phyloP scores from a whole-genome alignment of 2,888 invertebrate genomes.

The Caenorhabditis imperialis region DNA sequence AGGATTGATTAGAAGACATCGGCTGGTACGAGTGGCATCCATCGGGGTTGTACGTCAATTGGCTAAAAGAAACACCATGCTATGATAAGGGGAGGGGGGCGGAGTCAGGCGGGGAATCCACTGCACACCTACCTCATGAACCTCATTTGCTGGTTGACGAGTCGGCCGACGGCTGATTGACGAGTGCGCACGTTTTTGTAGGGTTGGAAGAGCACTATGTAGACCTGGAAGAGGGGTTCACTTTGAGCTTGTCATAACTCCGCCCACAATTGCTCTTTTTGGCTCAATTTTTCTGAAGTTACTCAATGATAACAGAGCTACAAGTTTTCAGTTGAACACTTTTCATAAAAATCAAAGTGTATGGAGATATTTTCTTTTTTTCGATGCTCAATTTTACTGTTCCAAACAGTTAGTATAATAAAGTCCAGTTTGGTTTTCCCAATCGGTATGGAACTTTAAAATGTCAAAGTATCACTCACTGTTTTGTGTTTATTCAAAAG shows the following conservation, averaged over 20 bases:
- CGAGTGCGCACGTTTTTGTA: slow-evolving; percentile 85
- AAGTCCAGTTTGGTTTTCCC: no score
- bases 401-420: no score
- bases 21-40: slow-evolving; percentile 62
- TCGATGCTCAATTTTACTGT: no score
- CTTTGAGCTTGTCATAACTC: background rate
- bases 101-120: slow-evolving; percentile 2
- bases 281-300: no score
- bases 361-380: no score
- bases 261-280: no score
- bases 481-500: no score
- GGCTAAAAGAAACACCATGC: slow-evolving; percentile 57
- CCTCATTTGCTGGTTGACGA: slow-evolving; percentile 78
- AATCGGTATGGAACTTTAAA: no score
- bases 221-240: slow-evolving; percentile 80
- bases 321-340: no score
- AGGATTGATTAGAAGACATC: slow-evolving; percentile 61
- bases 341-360: no score
- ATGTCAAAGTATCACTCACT: no score
- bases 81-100: background rate
- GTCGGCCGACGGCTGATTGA: slow-evolving; percentile 75
- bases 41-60: slow-evolving; percentile 66
- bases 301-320: no score
- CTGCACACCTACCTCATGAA: slow-evolving; percentile 75
- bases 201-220: slow-evolving; percentile 86